Evolutionary conservation across 1,140 invertebrate species (phyloP).

Genomic region (Drosophila sp.): DNA sequence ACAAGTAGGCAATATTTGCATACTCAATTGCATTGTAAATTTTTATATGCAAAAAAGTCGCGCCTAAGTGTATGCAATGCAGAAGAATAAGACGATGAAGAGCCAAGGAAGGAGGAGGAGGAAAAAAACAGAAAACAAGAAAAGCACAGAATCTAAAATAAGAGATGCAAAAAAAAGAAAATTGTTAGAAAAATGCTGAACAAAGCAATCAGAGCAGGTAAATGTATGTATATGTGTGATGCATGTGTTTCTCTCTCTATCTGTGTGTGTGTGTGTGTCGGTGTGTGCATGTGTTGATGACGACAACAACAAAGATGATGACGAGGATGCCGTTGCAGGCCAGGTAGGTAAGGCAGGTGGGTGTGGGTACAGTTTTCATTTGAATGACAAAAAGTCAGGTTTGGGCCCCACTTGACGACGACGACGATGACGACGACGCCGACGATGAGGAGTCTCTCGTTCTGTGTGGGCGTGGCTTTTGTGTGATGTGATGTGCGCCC

Average conservation of each 20-base stretch:
- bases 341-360: not conserved
- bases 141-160: constrained; percentile 10
- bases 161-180: constrained; percentile 59
- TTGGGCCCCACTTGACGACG: constrained; percentile 68
- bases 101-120: not conserved
- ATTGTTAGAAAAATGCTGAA: constrained; percentile 77
- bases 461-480: constrained; percentile 54
- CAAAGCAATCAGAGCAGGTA: constrained; percentile 78
- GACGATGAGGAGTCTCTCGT: constrained; percentile 34
- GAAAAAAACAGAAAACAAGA: constrained; percentile 64
- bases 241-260: not conserved
- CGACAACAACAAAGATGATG: constrained; percentile 31
- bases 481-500: constrained; percentile 44
- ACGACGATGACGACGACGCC: constrained; percentile 27
- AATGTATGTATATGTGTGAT: constrained; percentile 27
- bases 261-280: constrained; percentile 20
- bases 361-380: constrained; percentile 82
- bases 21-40: constrained; percentile 82
- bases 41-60: constrained; percentile 65
- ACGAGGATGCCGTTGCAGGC: constrained; percentile 1
- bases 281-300: constrained; percentile 44
- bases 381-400: constrained; percentile 82
- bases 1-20: constrained; percentile 82
- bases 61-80: constrained; percentile 24
- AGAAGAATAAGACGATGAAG: constrained; percentile 20